Evolutionary conservation across 2,113 vertebrate genomes (phyloP).

Genomic region (Hemiscyllium ocellatum): DNA sequence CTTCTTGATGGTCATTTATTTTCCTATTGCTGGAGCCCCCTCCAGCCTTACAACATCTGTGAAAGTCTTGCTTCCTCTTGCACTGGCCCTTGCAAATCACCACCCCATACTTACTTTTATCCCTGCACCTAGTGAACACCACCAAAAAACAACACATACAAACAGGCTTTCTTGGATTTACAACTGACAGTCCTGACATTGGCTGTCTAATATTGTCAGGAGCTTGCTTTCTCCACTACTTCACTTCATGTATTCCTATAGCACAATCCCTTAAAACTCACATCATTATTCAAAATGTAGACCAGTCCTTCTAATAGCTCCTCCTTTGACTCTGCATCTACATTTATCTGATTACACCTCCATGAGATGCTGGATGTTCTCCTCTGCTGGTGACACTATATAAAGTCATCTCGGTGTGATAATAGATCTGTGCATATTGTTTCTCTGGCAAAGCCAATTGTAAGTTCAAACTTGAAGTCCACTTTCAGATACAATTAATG

Average conservation of each 20-base stretch:
- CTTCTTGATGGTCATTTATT: not conserved
- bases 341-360: not conserved
- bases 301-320: not conserved
- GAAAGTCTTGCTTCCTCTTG: not conserved
- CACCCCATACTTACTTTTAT: too few species aligned
- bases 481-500: slow-evolving; percentile 24
- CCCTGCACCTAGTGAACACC: not conserved
- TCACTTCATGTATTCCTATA: not conserved
- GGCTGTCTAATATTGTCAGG: not conserved
- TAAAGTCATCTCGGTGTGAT: not conserved
- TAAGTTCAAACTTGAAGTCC: not conserved
- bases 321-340: not conserved
- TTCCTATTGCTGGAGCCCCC: not conserved
- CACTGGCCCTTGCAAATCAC: not conserved
- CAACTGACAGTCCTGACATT: not conserved
- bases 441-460: not conserved
- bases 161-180: not conserved
- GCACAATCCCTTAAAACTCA: not conserved
- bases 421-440: not conserved
- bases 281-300: not conserved
- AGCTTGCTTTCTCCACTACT: not conserved
- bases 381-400: not conserved
- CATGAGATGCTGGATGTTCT: not conserved
- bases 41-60: not conserved
- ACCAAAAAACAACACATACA: not conserved